Conservation (phyloP, 1,140 invertebrate species). For the Zelostemma sp. region DNA sequence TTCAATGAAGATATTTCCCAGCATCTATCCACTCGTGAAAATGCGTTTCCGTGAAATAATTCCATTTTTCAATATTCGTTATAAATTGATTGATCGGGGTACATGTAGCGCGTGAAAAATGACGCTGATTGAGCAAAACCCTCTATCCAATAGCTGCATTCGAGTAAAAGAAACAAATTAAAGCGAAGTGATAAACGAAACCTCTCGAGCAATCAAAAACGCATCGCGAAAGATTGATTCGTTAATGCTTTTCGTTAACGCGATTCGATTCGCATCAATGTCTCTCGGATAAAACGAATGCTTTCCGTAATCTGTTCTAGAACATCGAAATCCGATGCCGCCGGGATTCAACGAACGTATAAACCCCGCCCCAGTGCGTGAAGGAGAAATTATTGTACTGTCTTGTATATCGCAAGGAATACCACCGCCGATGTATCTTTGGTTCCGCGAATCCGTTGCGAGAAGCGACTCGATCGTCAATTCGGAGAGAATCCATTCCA, state of each 20-base stretch:
- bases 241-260: slow-evolving; percentile 17
- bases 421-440: slow-evolving; percentile 70
- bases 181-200: neutral
- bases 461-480: slow-evolving; percentile 62
- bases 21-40: neutral
- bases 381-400: slow-evolving; percentile 69
- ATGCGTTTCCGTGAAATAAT: neutral
- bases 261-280: slow-evolving; percentile 16
- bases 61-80: neutral
- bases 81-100: too few relatives aligned
- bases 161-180: slow-evolving; percentile 6
- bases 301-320: slow-evolving; percentile 57
- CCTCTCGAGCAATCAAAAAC: slow-evolving; percentile 1
- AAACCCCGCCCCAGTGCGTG: slow-evolving; percentile 67
- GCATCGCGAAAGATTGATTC: neutral
- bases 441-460: slow-evolving; percentile 66
- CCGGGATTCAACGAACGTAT: slow-evolving; percentile 69
- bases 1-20: slow-evolving; percentile 34
- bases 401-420: slow-evolving; percentile 71
- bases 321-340: slow-evolving; percentile 66
- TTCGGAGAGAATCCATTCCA: slow-evolving; percentile 68
- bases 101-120: neutral
- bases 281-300: neutral
- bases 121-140: neutral
- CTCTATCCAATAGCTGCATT: neutral